Conservation (phyloP, 2,113 vertebrate genomes). For the Oxygymnocypris stewartii region DNA sequence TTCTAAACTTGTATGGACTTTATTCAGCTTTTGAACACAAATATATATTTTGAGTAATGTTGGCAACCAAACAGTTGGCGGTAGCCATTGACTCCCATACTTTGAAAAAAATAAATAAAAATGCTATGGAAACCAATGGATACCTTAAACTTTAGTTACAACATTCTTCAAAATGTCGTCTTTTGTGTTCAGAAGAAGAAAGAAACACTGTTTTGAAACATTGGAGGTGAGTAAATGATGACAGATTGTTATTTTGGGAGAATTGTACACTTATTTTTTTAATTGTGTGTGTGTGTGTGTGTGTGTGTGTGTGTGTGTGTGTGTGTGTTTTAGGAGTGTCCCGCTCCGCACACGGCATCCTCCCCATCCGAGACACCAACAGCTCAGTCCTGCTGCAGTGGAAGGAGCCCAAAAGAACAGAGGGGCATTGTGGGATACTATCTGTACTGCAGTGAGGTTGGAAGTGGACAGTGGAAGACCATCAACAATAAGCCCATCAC, state of each 20-base stretch:
- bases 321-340: constrained; percentile 68
- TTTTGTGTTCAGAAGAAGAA: background rate
- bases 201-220: background rate
- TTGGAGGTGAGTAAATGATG: background rate
- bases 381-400: constrained; percentile 86
- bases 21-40: too few relatives aligned
- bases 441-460: constrained; percentile 82
- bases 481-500: constrained; percentile 91
- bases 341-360: constrained; percentile 76
- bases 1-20: too few relatives aligned
- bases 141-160: too few relatives aligned
- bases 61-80: too few relatives aligned
- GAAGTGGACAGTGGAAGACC: constrained; percentile 83
- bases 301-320: too few relatives aligned
- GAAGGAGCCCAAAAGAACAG: constrained; percentile 75
- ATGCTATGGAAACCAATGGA: too few relatives aligned
- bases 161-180: too few relatives aligned
- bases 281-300: too few relatives aligned
- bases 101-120: too few relatives aligned
- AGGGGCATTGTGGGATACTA: constrained; percentile 89
- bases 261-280: background rate
- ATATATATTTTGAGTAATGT: too few relatives aligned
- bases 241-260: too few relatives aligned
- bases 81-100: too few relatives aligned
- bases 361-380: constrained; percentile 84